Base-by-base conservation (phyloP, 1,140 invertebrate genomes). In the Hetaerina americana region DNA sequence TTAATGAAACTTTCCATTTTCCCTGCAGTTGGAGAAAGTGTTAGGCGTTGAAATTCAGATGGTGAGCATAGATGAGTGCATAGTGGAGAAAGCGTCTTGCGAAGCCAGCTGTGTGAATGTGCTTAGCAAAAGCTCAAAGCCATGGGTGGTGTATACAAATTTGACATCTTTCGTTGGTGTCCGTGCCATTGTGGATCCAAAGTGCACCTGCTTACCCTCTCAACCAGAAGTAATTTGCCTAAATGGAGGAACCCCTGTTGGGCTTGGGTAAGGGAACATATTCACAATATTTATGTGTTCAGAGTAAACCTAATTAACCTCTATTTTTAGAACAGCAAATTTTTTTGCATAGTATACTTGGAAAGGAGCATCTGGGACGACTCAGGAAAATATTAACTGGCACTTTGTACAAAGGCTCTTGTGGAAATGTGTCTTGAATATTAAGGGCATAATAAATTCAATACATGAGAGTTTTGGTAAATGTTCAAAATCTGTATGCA, bases 141-240 rank as follows among this genome's bases (percentile, higher is more conserved):
- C 92, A 0, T 87, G 89, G 31, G 83, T 88, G 5, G 90, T 97
- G 0, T 95, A 91, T 76, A 94, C 95, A 0, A 97, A 97, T 77
- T 90, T 87, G 1, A 93, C 91, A 0, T 93, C 93, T 5, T 94
- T 96, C 77, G 91, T 96, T 6, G 94, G 94, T 0, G 91, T 97
- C 0, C 86, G 88, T 68, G 92, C 94, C 0, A 84, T 89, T 1
- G 87, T 94, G 0, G 86, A 91, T 77, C 87, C 93, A 0, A 83
- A 89, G 40, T 96, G 94, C 76, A 86, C 81, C 0, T 92, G 90
- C 75, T 83, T 86, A 57, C 79, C 81, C 0, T 78, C 82, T 68
- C 18, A 71, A 2, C 24, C 70, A 10, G 49, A 69, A 10, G 71
- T 68, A 0, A 78, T 85, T 0, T 93, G 91, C 76, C 81, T 89